Conservation (phyloP, 1,140 invertebrate species). For the Drosophila repletoides region DNA sequence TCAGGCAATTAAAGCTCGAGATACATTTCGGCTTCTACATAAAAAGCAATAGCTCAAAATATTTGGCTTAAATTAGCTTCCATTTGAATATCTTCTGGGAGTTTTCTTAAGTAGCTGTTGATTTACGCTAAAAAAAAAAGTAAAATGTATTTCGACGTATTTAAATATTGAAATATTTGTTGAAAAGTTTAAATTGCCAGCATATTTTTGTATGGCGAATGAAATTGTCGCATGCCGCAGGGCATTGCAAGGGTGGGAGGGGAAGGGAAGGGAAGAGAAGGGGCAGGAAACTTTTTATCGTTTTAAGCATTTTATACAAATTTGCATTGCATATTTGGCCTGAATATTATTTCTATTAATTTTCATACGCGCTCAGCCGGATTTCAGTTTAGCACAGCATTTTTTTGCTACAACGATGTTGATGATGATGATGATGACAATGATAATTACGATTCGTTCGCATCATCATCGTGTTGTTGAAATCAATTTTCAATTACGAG, state of each 20-base stretch:
- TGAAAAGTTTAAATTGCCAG: conserved; percentile 10
- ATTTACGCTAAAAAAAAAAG: not conserved
- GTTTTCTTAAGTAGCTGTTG: not conserved
- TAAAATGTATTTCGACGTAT: not conserved
- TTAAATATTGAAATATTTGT: not conserved
- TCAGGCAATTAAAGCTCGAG: too few relatives aligned
- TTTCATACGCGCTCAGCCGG: conserved; percentile 30
- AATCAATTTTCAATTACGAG: conserved; percentile 74
- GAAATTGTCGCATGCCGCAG: not conserved
- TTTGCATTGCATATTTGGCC: conserved; percentile 43
- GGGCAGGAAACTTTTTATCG: not conserved
- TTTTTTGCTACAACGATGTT: not conserved
- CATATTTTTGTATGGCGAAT: conserved; percentile 7
- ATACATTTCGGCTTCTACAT: too few relatives aligned
- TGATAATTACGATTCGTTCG: too few relatives aligned
- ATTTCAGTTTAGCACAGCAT: not conserved
- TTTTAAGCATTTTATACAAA: conserved; percentile 19
- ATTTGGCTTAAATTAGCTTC: too few relatives aligned
- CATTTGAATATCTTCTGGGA: too few relatives aligned
- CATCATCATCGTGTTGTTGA: conserved; percentile 19
- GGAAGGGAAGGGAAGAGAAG: too few relatives aligned
- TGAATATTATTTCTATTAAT: conserved; percentile 61
- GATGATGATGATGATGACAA: conserved; percentile 1
- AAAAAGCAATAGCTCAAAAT: too few relatives aligned
- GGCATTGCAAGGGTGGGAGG: not conserved